Conservation (phyloP, 2,113 vertebrate genomes). For the Butorides virescens region DNA sequence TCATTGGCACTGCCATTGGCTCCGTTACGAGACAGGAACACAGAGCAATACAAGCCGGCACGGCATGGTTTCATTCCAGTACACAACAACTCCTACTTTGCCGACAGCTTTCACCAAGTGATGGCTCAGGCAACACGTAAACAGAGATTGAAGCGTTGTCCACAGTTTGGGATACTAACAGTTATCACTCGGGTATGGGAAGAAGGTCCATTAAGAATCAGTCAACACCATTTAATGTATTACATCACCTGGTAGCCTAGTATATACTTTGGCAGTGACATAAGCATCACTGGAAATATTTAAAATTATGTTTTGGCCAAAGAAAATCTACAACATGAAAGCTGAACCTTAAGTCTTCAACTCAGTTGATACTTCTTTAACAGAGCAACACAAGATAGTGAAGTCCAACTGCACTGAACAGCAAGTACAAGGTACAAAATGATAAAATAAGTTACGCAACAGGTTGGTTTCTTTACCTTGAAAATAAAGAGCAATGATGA, state of each 20-base stretch:
- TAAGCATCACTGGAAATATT: background rate
- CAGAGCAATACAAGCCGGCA: background rate
- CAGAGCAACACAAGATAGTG: background rate
- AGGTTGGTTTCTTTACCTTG: background rate
- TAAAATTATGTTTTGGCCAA: background rate
- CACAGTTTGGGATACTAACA: background rate
- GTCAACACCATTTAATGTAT: background rate
- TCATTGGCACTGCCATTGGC: background rate
- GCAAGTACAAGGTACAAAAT: background rate
- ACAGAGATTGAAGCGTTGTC: background rate
- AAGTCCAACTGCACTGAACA: background rate
- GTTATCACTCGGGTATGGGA: background rate
- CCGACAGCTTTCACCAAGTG: background rate
- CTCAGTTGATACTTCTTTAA: fast-evolving
- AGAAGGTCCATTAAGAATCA: background rate
- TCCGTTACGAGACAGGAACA: background rate
- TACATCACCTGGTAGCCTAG: background rate
- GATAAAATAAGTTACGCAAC: background rate
- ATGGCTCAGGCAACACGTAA: background rate
- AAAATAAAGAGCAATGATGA: background rate
- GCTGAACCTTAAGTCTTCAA: background rate
- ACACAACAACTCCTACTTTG: background rate
- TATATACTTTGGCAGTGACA: background rate
- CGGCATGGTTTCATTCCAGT: background rate
- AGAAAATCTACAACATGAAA: background rate